phyloP scores from a whole-genome alignment of 2,888 invertebrate species.

The Melikaiella ostensackeni region DNA sequence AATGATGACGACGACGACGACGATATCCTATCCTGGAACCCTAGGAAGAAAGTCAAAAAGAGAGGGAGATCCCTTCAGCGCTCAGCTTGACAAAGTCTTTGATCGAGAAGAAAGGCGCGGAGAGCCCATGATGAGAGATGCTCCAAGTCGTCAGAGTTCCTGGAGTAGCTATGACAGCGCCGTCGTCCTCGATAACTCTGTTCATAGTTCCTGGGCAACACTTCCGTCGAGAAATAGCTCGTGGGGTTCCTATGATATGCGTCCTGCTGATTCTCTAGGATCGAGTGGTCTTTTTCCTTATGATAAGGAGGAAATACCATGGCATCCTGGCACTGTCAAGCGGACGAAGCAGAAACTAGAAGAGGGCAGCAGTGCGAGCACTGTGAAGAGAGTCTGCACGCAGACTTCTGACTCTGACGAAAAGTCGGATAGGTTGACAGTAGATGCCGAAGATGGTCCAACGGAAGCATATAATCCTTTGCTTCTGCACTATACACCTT shows the following conservation, averaged over 20 bases:
- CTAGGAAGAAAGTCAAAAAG: conserved; percentile 70
- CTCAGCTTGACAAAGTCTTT: conserved; percentile 84
- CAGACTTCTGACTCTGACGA: conserved; percentile 67
- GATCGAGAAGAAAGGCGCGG: conserved; percentile 82
- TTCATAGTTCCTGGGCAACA: conserved; percentile 90
- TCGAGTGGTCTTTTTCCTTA: conserved; percentile 80
- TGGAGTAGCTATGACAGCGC: conserved; percentile 90
- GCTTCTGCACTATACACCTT: conserved; percentile 71
- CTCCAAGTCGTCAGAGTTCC: conserved; percentile 85
- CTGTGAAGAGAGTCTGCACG: conserved; percentile 74
- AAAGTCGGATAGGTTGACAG: conserved; percentile 64
- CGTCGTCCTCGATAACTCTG: conserved; percentile 84
- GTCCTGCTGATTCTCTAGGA: conserved; percentile 72
- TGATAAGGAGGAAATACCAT: conserved; percentile 82
- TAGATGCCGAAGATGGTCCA: conserved; percentile 65
- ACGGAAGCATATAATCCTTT: conserved; percentile 72
- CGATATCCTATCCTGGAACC: conserved; percentile 44
- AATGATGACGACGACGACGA: conserved; percentile 48
- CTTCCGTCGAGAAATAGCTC: conserved; percentile 84
- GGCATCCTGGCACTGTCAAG: conserved; percentile 85
- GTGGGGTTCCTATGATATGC: conserved; percentile 85
- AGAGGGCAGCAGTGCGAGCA: conserved; percentile 75
- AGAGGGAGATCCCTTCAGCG: conserved; percentile 84
- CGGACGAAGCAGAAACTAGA: conserved; percentile 85
- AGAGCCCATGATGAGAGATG: conserved; percentile 73